Evolutionary conservation across 2,888 invertebrate species (phyloP).

Genomic region (Latrodectus elegans): DNA sequence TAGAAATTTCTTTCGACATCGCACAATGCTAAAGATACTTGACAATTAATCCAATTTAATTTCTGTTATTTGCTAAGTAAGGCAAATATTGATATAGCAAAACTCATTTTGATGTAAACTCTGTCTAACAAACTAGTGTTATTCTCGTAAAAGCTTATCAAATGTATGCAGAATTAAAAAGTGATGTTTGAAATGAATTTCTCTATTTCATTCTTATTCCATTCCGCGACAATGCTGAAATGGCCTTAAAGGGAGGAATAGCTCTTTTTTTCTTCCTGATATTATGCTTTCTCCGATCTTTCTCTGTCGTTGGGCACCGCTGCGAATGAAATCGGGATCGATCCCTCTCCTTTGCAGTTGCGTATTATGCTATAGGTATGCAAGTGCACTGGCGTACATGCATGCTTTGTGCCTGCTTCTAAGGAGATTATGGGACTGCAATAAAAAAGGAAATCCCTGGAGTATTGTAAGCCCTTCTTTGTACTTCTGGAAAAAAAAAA

Average conservation of each 20-base stretch:
- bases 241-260: neutral
- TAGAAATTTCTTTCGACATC: no score
- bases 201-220: neutral
- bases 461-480: slow-evolving; percentile 54
- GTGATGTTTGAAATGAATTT: neutral
- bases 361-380: slow-evolving; percentile 38
- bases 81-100: no score
- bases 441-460: slow-evolving; percentile 49
- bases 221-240: neutral
- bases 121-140: no score
- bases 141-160: no score
- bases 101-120: no score
- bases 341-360: neutral
- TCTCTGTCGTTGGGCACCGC: neutral
- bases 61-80: no score
- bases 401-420: slow-evolving; percentile 14
- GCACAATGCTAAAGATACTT: no score
- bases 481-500: slow-evolving; percentile 6
- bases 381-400: slow-evolving; percentile 29
- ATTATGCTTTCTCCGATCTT: neutral
- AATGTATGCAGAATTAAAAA: no score
- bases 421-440: slow-evolving; percentile 50
- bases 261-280: neutral
- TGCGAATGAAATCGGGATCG: slow-evolving; percentile 33
- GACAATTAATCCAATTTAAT: no score